These are phyloP conservation scores for Argya squamiceps DNA, from an alignment of 2,797 vertebrate genomes.

Conservation along the genomic window DNA sequence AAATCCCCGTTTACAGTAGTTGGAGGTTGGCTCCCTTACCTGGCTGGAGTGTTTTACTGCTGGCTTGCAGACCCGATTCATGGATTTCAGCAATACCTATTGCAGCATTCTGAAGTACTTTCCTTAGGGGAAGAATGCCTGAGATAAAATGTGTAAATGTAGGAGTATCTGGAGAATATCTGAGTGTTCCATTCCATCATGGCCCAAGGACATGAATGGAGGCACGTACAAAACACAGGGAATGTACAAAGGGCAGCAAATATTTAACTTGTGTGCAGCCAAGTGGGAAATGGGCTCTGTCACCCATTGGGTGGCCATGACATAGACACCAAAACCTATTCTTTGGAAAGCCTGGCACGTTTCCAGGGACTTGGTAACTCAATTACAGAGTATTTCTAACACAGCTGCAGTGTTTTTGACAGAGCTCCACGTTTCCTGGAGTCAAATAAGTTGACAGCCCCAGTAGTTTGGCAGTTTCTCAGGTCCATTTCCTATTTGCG, in stretches of 20 bases:
- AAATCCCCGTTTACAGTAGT: not conserved
- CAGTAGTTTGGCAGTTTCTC: not conserved
- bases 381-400: not conserved
- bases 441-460: not conserved
- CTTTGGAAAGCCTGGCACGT: not conserved
- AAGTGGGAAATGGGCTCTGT: not conserved
- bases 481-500: rapidly evolving
- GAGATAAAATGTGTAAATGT: not conserved
- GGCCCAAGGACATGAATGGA: not conserved
- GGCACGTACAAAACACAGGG: not conserved
- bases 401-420: not conserved
- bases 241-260: not conserved
- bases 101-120: not conserved
- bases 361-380: not conserved
- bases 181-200: not conserved
- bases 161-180: not conserved
- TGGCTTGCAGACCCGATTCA: not conserved
- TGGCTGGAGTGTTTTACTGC: not conserved
- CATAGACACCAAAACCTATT: not conserved
- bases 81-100: not conserved
- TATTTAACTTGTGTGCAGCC: not conserved
- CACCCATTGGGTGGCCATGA: rapidly evolving
- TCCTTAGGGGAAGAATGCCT: not conserved
- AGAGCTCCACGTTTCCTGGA: not conserved
- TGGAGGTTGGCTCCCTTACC: not conserved